These are phyloP conservation scores for Chalcosyrphus nemorum DNA, from an alignment of 2,888 invertebrate species.

Conservation along the genomic window DNA sequence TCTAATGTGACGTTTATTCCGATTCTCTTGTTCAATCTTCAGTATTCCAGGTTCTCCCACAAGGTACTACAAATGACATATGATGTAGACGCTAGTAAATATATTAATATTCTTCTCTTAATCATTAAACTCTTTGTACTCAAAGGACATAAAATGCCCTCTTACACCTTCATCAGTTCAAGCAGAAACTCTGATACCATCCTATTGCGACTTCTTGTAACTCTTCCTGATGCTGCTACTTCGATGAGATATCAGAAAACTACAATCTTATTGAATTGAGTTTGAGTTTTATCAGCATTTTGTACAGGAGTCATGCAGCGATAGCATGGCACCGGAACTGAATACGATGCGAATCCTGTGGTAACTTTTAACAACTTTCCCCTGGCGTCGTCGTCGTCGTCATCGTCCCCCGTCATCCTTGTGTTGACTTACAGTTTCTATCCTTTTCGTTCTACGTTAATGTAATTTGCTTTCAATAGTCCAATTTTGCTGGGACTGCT, in stretches of 20 bases:
- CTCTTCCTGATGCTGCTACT: not conserved
- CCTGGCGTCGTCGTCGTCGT: slow-evolving; percentile 1
- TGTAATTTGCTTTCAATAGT: slow-evolving; percentile 70
- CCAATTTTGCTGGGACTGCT: slow-evolving; percentile 52
- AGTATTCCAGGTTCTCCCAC: no score
- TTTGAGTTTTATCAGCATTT: slow-evolving; percentile 60
- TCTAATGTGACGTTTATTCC: no score
- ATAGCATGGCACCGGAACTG: slow-evolving; percentile 43
- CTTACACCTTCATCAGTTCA: not conserved
- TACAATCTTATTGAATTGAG: slow-evolving; percentile 60
- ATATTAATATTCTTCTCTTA: no score
- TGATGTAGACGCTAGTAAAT: no score
- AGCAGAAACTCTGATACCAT: not conserved
- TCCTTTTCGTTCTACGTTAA: slow-evolving; percentile 44
- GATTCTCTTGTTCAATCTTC: no score
- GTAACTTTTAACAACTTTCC: slow-evolving; percentile 60
- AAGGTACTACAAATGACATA: no score
- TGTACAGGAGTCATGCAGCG: slow-evolving; percentile 25
- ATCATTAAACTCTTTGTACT: not conserved
- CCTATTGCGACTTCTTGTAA: not conserved
- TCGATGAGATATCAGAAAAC: slow-evolving; percentile 53
- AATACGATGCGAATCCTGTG: slow-evolving; percentile 47
- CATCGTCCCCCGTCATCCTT: no score
- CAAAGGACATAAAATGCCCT: not conserved
- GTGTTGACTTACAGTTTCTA: slow-evolving; percentile 10